Evolutionary conservation across 2,113 vertebrate genomes (phyloP), one percentile per base, ranked within the genome.

Genomic region (Mandrillus leucophaeus): DNA sequence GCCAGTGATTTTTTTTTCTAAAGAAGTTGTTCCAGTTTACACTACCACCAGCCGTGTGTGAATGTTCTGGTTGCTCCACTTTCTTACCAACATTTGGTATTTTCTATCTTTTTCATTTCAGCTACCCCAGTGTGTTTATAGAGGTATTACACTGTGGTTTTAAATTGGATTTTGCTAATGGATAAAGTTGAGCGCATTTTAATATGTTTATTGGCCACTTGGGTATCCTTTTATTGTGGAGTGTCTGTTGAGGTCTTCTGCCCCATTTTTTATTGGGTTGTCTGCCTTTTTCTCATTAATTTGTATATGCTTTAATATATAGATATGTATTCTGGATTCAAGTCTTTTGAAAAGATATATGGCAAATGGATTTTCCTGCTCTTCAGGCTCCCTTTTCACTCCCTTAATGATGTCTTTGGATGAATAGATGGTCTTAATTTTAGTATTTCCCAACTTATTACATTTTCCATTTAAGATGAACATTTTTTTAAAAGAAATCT

Each of bases 31-130:
- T 52, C 35, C 45, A 89, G 14, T 57, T 81, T 85, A 32, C 1
- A 59, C 4, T 35, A 20, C 45, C 30, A 55, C 7, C 16, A 81
- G 32, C 22, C 27, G 12, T 85, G 11, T 73, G 0, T 80, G 23
- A 83, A 40, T 38, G 5, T 38, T 80, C 73, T 70, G 14, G 27
- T 90, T 70, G 23, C 3, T 84, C 32, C 0, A 89, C 22, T 52
- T 84, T 93, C 40, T 88, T 55, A 83, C 16, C 23, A 88, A 75
- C 45, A 68, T 16, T 75, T 35, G 20, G 20, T 23, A 72, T 90
- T 93, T 94, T 88, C 32, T 90, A 6, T n/a, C 35, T 82, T 93
- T 91, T 75, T 89, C 11, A 75, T 75, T 96, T 97, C 64, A 96
- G 45, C 38, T 32, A 40, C 30, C 13, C 6, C 57, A 38, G 5